These are phyloP conservation scores for Mola mola DNA, from an alignment of 2,113 vertebrate genomes.

Conservation along the genomic window DNA sequence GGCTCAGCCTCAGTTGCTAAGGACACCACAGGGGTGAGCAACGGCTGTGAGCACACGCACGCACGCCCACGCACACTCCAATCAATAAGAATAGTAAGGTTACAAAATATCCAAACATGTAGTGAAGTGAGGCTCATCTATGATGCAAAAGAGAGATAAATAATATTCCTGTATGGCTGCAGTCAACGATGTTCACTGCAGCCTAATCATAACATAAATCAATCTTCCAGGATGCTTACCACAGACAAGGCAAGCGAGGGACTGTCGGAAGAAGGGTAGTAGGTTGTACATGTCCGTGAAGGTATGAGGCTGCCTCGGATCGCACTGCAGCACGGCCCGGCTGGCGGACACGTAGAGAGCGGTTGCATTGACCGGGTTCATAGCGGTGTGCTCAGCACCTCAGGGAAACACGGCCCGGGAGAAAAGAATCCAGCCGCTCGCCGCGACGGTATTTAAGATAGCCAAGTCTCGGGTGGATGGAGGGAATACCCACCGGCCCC, in stretches of 20 bases:
- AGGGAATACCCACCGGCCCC: slow-evolving; percentile 9
- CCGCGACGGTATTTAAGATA: slow-evolving; percentile 7
- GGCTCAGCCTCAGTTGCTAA: slow-evolving; percentile 68
- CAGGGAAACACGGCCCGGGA: slow-evolving; percentile 53
- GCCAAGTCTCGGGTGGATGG: slow-evolving; percentile 19
- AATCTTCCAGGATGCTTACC: slow-evolving; percentile 84
- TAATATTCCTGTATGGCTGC: too few relatives aligned
- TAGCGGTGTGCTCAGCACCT: slow-evolving; percentile 84
- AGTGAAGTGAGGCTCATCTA: too few relatives aligned
- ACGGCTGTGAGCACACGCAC: slow-evolving; percentile 16
- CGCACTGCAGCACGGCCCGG: slow-evolving; percentile 96
- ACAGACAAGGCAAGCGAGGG: slow-evolving; percentile 93
- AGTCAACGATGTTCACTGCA: too few relatives aligned
- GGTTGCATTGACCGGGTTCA: slow-evolving; percentile 96
- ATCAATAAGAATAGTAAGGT: slow-evolving; percentile 27
- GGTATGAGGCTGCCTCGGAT: slow-evolving; percentile 89
- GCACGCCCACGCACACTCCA: slow-evolving; percentile 33
- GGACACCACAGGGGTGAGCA: slow-evolving; percentile 58
- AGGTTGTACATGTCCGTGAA: slow-evolving; percentile 91
- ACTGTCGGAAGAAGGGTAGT: slow-evolving; percentile 93
- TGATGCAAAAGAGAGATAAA: too few relatives aligned
- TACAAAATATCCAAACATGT: too few relatives aligned
- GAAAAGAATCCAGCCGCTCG: slow-evolving; percentile 31
- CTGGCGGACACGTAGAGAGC: slow-evolving; percentile 95
- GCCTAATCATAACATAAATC: too few relatives aligned